These are phyloP conservation scores for Nerophis lumbriciformis DNA, from an alignment of 2,113 vertebrate species.

Conservation along the genomic window DNA sequence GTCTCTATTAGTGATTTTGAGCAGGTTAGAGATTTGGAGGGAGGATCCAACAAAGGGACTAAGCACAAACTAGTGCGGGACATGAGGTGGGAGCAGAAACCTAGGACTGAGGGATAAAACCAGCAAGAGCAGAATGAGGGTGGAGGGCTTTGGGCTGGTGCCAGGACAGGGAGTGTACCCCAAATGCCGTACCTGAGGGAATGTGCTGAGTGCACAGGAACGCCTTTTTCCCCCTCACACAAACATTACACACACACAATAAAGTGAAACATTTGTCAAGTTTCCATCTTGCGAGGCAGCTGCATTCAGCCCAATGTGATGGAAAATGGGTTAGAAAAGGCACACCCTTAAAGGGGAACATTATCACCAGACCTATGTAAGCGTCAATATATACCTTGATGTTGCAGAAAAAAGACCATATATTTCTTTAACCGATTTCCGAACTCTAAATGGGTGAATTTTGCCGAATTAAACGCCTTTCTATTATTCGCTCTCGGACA, in stretches of 20 bases:
- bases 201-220: slow-evolving; percentile 51
- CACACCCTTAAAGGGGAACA: too few species aligned
- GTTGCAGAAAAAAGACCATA: too few species aligned
- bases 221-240: slow-evolving; percentile 8
- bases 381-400: too few species aligned
- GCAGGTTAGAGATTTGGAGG: background rate
- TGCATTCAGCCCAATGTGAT: background rate
- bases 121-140: slow-evolving; percentile 7
- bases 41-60: too few species aligned
- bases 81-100: background rate
- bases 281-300: background rate
- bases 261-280: background rate
- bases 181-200: slow-evolving; percentile 12
- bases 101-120: background rate
- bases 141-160: slow-evolving; percentile 27
- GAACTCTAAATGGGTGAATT: too few species aligned
- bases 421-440: too few species aligned
- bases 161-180: slow-evolving; percentile 44
- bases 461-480: too few species aligned
- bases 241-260: slow-evolving; percentile 7
- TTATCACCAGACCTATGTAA: too few species aligned
- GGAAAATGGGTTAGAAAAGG: background rate
- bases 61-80: too few species aligned
- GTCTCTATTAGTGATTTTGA: too few species aligned
- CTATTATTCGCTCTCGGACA: too few species aligned